Base-by-base conservation (phyloP, 2,113 vertebrate species). In the Cephalopterus ornatus region DNA sequence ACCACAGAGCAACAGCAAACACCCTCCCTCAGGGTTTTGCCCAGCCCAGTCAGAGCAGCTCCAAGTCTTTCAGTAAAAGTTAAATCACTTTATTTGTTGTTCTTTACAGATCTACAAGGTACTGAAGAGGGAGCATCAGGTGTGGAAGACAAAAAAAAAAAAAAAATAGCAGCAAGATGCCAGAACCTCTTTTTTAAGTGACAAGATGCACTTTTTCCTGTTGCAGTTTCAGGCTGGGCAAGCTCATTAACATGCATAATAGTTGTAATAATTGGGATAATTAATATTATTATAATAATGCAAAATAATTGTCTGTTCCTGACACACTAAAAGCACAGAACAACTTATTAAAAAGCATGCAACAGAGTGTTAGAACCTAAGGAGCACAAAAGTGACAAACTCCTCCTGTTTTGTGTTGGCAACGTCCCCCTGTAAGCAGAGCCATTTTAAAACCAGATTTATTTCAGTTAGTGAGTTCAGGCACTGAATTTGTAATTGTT, bases 331-430 rank as follows among this genome's bases (percentile, higher is more conserved):
- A 89, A 92, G 52, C 41, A 73, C 41, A 58, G 9, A 72, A 50
- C 9, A 74, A 66, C 70, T 82, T 63, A 77, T 67, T 52, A 67
- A 62, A 88, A 53, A 5, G 13, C 32, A 47, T 41, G 11, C 63
- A 39, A 22, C 32, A 2, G 17, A 76, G 49, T 16, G 35, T 8
- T 73, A 74, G 42, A 75, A 85, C 59, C 73, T 62, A 3, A 73
- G 59, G 79, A 91, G 32, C 70, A 30, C 68, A 89, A 22, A 70
- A 95, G 32, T 56, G 61, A 95, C 70, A 68, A 72, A 78, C 39
- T 73, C 71, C 88, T 94, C 83, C 77, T 93, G 71, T 56, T 92
- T 62, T 86, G 15, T 44, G 72, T 19, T 90, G 88, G 92, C 85
- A 92, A 33, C 49, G 67, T 35, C 84, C 65, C 42, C 22, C 1